phyloP scores from a whole-genome alignment of 2,797 vertebrate genomes.

The Acanthopagrus latus region DNA sequence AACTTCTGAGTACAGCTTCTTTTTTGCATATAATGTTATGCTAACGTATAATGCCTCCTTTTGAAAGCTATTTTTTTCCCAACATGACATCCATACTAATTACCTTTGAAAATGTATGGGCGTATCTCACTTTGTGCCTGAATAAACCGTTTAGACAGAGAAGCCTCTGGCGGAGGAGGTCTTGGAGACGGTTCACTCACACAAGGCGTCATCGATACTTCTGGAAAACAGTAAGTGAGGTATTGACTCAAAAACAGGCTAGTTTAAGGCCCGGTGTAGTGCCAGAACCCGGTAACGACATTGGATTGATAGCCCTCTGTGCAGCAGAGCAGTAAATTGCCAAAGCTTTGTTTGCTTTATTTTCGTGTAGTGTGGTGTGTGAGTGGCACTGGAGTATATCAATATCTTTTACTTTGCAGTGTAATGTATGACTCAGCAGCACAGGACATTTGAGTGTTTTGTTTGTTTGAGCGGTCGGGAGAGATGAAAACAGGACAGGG shows the following conservation, averaged over 20 bases:
- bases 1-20: not conserved
- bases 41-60: not conserved
- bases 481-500: not conserved
- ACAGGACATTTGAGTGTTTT: conserved; percentile 1
- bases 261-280: conserved; percentile 21
- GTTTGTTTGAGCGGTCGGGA: not conserved
- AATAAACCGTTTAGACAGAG: not conserved
- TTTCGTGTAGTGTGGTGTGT: conserved; percentile 13
- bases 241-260: conserved; percentile 34
- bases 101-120: not conserved
- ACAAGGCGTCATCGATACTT: not conserved
- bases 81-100: not conserved
- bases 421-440: conserved; percentile 7
- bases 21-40: conserved; percentile 6
- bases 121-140: not conserved
- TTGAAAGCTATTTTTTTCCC: conserved; percentile 2
- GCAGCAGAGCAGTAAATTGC: conserved; percentile 42
- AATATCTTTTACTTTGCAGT: not conserved
- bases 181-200: not conserved
- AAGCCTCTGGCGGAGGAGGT: not conserved
- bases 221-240: conserved; percentile 29
- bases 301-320: conserved; percentile 26
- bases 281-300: conserved; percentile 26
- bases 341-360: conserved; percentile 22
- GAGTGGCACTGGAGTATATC: not conserved